Percentiles rank a stretch among this genome's conserved stretches.
Conservation (phyloP, 1,140 invertebrate genomes). For the Cydia amplana region DNA sequence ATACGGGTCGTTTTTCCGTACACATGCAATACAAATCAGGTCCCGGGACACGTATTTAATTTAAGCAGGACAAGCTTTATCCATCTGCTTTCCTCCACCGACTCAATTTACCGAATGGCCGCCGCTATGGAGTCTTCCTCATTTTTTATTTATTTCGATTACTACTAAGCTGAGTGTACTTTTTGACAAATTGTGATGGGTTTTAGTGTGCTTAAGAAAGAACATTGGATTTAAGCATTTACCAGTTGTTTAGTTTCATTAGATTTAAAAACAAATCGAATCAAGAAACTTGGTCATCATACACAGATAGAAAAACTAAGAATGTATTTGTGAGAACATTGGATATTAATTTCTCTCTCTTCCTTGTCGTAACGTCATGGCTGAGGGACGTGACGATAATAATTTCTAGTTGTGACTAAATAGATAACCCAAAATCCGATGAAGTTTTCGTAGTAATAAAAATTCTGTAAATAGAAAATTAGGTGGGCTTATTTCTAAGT, state of each 20-base stretch:
- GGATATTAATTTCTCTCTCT: too few relatives aligned
- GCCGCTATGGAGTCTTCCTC: not conserved
- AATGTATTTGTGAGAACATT: too few relatives aligned
- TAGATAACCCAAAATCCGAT: too few relatives aligned
- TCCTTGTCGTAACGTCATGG: too few relatives aligned
- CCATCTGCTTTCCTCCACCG: conserved; percentile 2
- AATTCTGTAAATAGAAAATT: too few relatives aligned
- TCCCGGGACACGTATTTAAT: conserved; percentile 23
- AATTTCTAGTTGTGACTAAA: too few relatives aligned
- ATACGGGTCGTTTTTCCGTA: not conserved
- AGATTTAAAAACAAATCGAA: too few relatives aligned
- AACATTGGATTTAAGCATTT: not conserved
- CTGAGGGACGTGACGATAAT: too few relatives aligned
- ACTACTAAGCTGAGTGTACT: not conserved
- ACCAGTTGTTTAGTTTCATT: not conserved
- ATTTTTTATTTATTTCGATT: conserved; percentile 13
- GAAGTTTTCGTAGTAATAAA: too few relatives aligned
- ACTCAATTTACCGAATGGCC: conserved; percentile 2
- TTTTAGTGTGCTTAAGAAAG: not conserved
- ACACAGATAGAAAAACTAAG: too few relatives aligned
- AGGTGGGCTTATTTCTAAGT: too few relatives aligned
- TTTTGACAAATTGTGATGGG: not conserved
- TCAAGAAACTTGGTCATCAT: too few relatives aligned
- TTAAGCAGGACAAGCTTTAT: conserved; percentile 23
- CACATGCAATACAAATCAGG: conserved; percentile 10